These are phyloP conservation scores for Urocynchramus pylzowi DNA, from an alignment of 2,113 vertebrate genomes.

Conservation along the genomic window DNA sequence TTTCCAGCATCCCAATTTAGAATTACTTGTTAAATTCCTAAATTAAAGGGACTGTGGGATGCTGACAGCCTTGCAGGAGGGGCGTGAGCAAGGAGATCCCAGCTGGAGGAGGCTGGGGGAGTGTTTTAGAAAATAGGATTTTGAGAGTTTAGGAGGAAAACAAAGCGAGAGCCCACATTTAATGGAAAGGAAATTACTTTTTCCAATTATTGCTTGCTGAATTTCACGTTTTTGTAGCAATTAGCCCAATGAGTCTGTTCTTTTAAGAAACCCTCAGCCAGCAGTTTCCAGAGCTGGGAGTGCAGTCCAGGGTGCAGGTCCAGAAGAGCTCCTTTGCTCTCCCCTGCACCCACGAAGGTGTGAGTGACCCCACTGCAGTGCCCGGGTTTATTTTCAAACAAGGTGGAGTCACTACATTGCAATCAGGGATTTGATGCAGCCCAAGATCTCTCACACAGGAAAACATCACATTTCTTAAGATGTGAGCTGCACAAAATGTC, in stretches of 20 bases:
- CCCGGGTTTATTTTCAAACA: not conserved
- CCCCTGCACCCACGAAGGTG: not conserved
- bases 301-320: not conserved
- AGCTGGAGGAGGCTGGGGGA: not conserved
- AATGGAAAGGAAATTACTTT: not conserved
- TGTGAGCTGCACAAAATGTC: not conserved
- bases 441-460: not conserved
- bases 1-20: not conserved
- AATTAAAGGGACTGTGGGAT: not conserved
- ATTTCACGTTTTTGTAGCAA: not conserved
- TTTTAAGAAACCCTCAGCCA: not conserved
- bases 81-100: not conserved
- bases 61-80: not conserved
- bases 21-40: constrained; percentile 27
- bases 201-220: not conserved
- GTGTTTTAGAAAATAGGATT: not conserved
- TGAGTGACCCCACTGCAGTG: not conserved
- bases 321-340: not conserved
- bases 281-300: not conserved
- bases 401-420: not conserved
- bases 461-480: not conserved
- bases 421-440: not conserved
- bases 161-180: accelerated
- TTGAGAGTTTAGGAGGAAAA: not conserved
- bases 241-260: not conserved